Conservation (phyloP, 2,888 invertebrate genomes). For the Thera britannica region DNA sequence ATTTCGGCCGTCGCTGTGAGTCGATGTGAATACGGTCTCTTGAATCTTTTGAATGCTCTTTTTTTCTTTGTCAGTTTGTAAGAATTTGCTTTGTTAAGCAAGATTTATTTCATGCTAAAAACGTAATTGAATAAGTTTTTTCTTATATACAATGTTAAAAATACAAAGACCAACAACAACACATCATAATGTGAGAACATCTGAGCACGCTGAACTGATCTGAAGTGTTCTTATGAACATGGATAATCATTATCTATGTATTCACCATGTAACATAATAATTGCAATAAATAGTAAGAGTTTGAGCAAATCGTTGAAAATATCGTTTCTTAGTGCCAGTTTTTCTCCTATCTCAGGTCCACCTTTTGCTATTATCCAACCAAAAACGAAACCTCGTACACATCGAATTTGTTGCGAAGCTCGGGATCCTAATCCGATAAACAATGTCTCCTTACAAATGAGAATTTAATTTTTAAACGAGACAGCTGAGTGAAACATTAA, state of each 20-base stretch:
- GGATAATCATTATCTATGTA: too few species aligned
- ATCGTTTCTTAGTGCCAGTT: too few species aligned
- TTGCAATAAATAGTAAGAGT: too few species aligned
- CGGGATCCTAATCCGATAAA: constrained; percentile 26
- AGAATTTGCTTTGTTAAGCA: background rate
- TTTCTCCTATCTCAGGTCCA: background rate
- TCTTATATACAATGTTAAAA: background rate
- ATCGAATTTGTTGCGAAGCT: constrained; percentile 25
- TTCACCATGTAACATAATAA: too few species aligned
- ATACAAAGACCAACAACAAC: too few species aligned
- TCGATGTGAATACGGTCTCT: constrained; percentile 6
- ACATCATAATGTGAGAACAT: too few species aligned
- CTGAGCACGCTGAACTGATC: too few species aligned
- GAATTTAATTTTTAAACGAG: constrained; percentile 35
- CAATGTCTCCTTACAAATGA: constrained; percentile 27
- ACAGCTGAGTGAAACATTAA: constrained; percentile 33
- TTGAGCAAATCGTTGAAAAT: too few species aligned
- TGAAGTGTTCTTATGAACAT: too few species aligned
- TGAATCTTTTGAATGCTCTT: constrained; percentile 18
- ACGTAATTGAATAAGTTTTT: background rate
- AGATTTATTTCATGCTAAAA: background rate
- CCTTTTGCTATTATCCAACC: background rate
- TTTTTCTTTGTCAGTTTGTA: constrained; percentile 4
- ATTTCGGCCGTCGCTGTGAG: constrained; percentile 4
- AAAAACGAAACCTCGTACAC: constrained; percentile 23